These are phyloP conservation scores for Sebastes goodei DNA, from an alignment of 2,797 vertebrate genomes.

Conservation along the genomic window DNA sequence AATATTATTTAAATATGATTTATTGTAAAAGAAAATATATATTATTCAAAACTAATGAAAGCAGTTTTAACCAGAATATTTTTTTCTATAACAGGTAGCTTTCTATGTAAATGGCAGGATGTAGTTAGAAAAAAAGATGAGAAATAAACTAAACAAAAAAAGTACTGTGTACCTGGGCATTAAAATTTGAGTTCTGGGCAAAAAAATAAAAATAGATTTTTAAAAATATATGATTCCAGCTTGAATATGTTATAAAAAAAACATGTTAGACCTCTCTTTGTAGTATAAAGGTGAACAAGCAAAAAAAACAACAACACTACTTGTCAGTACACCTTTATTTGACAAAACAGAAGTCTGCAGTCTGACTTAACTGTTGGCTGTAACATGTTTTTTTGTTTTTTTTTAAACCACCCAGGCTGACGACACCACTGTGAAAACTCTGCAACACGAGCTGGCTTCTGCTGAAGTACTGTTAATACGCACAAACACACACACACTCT, in stretches of 20 bases:
- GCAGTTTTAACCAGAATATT: neutral
- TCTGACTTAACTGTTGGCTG: conserved; percentile 24
- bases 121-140: neutral
- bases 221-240: neutral
- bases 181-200: neutral
- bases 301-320: neutral
- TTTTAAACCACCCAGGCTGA: conserved; percentile 64
- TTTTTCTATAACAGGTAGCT: neutral
- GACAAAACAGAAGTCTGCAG: conserved; percentile 21
- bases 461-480: conserved; percentile 61
- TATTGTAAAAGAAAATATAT: neutral
- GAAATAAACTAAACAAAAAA: neutral
- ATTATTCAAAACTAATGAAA: neutral
- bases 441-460: conserved; percentile 70
- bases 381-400: conserved; percentile 5
- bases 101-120: neutral
- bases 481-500: conserved; percentile 47
- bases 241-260: neutral
- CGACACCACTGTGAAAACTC: conserved; percentile 68
- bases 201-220: neutral
- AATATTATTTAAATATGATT: neutral
- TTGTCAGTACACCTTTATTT: conserved; percentile 12
- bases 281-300: neutral
- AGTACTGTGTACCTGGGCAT: neutral
- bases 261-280: neutral